Evolutionary conservation across 2,888 invertebrate genomes (phyloP).

Genomic region (Cataglyphis rosenhaueri): DNA sequence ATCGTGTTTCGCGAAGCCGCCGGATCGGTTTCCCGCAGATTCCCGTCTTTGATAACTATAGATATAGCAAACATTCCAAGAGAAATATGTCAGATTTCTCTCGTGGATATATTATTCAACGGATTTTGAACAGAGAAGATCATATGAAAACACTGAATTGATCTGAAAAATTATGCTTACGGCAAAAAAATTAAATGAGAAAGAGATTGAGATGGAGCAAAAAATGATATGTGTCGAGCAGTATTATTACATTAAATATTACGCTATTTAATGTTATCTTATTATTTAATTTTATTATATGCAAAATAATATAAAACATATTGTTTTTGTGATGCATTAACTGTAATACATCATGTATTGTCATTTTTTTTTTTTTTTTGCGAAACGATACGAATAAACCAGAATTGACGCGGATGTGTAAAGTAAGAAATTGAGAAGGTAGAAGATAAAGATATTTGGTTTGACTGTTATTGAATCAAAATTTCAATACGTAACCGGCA

Average conservation of each 20-base stretch:
- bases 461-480: constrained; percentile 46
- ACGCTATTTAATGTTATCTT: not conserved
- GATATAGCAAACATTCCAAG: not conserved
- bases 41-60: constrained; percentile 35
- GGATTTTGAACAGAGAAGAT: not conserved
- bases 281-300: not conserved
- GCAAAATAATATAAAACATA: not conserved
- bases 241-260: not conserved
- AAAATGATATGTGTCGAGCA: too few species aligned
- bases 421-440: constrained; percentile 42
- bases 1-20: constrained; percentile 60
- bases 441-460: constrained; percentile 14
- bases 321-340: not conserved
- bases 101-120: constrained; percentile 5
- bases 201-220: not conserved
- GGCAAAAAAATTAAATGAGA: not conserved
- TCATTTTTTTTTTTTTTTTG: not conserved
- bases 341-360: constrained; percentile 17
- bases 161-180: not conserved
- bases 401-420: constrained; percentile 1
- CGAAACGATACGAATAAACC: not conserved
- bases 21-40: constrained; percentile 19
- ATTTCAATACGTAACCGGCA: constrained; percentile 40
- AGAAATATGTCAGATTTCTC: constrained; percentile 2
- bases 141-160: not conserved